These are phyloP conservation scores for Himantopus leucocephalus DNA, from an alignment of 2,113 vertebrate genomes.

Conservation along the genomic window DNA sequence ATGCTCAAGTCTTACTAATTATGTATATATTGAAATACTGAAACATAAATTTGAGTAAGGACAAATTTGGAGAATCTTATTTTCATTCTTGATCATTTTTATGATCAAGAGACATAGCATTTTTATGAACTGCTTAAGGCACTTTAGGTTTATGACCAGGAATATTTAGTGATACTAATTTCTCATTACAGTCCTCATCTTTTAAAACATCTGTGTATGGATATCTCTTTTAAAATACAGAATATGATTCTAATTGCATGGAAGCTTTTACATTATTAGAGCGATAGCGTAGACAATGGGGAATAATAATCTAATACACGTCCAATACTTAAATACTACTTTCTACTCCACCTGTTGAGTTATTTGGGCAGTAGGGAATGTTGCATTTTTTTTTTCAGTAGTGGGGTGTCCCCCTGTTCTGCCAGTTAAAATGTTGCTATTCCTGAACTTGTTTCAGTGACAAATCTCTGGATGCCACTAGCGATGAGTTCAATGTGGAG, in stretches of 20 bases:
- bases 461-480: background rate
- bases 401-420: background rate
- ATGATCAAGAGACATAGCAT: background rate
- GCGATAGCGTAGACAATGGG: accelerated
- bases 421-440: background rate
- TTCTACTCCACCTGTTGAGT: background rate
- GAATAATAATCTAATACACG: accelerated
- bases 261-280: background rate
- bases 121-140: background rate
- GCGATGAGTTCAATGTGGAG: background rate
- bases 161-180: background rate
- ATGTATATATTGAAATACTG: background rate
- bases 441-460: background rate
- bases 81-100: background rate
- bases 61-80: background rate
- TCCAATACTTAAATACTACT: background rate
- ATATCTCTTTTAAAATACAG: background rate
- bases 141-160: background rate
- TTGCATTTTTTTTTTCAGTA: background rate
- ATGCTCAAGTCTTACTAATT: background rate
- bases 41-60: background rate
- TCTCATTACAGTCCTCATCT: background rate
- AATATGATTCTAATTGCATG: background rate
- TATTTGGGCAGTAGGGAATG: background rate
- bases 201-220: background rate